Conservation (phyloP, 2,797 vertebrate genomes). For the Gobio occitaniae region DNA sequence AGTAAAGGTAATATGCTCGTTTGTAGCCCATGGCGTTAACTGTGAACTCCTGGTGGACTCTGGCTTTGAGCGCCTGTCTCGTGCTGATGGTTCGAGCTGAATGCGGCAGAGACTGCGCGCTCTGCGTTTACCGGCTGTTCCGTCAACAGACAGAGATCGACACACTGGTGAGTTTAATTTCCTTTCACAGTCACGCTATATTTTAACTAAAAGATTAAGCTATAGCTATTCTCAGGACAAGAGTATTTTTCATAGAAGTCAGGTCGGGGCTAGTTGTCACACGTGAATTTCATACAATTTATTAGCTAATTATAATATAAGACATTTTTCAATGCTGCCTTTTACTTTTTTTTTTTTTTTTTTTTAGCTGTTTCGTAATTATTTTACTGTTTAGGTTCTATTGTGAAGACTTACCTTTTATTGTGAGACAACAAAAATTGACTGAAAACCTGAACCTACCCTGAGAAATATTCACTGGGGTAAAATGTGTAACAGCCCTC, state of each 20-base stretch:
- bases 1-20: constrained; percentile 5
- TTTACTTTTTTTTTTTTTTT: too few species aligned
- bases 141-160: constrained; percentile 78
- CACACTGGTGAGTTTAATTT: constrained; percentile 80
- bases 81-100: constrained; percentile 76
- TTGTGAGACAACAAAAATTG: not conserved
- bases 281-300: not conserved
- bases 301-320: not conserved
- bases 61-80: constrained; percentile 82
- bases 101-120: constrained; percentile 88
- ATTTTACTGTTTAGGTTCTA: not conserved
- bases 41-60: constrained; percentile 80
- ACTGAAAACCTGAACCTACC: not conserved
- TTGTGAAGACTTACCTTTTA: not conserved
- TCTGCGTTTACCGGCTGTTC: constrained; percentile 83
- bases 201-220: not conserved
- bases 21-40: constrained; percentile 84
- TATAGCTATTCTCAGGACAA: not conserved
- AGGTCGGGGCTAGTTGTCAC: constrained; percentile 1
- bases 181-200: not conserved
- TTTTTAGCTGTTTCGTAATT: not conserved
- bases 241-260: not conserved
- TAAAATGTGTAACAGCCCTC: not conserved
- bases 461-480: not conserved
- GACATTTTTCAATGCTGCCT: not conserved